phyloP scores from a whole-genome alignment of 2,113 vertebrate species.

The Istiophorus platypterus region DNA sequence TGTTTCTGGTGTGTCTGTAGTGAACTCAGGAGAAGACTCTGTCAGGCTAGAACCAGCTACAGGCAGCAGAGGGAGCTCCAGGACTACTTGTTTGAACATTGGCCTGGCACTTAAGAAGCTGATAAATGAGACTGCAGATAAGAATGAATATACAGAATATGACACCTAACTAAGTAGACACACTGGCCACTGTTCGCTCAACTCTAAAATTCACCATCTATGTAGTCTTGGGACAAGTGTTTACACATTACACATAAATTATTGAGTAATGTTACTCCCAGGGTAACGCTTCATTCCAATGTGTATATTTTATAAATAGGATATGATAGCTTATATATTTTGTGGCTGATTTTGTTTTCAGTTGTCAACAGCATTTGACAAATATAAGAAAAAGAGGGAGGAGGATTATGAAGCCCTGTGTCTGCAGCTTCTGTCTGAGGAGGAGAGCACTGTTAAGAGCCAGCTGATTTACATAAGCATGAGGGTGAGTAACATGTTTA shows the following conservation, averaged over 20 bases:
- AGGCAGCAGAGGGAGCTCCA: conserved; percentile 19
- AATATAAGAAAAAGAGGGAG: not conserved
- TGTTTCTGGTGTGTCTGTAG: not conserved
- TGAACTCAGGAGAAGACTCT: not conserved
- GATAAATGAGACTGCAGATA: not conserved
- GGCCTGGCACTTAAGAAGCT: not conserved
- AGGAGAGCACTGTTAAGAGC: not conserved
- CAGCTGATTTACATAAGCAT: not conserved
- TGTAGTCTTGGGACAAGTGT: not conserved
- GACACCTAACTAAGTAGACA: not conserved
- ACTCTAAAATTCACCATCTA: not conserved
- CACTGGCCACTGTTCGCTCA: too few species aligned
- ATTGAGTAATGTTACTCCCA: too few species aligned
- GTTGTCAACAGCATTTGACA: not conserved
- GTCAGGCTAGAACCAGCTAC: not conserved
- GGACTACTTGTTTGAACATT: not conserved
- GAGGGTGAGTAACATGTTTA: not conserved
- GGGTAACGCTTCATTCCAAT: not conserved
- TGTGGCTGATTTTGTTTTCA: not conserved
- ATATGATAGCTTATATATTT: not conserved
- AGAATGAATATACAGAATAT: conserved; percentile 3
- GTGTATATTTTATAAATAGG: not conserved
- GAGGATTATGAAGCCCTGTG: not conserved
- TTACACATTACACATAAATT: not conserved
- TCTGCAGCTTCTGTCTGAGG: not conserved